Conservation (phyloP, 2,113 vertebrate species). For the Porphyrio hochstetteri region DNA sequence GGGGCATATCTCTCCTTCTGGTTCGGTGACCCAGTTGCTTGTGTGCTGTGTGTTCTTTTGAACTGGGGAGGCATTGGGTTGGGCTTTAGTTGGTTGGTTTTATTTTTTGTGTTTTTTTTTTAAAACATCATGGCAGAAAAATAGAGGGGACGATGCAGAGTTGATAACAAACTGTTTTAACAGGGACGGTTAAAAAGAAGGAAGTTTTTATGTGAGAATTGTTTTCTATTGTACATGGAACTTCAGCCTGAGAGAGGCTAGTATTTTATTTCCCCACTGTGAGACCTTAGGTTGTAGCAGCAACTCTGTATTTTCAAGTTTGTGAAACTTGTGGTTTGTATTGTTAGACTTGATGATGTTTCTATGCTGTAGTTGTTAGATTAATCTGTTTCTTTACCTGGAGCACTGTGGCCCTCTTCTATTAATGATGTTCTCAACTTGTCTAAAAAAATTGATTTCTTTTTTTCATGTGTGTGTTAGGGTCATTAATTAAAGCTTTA, state of each 20-base stretch:
- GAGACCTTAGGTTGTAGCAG: background rate
- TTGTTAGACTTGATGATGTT: background rate
- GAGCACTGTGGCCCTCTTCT: accelerated
- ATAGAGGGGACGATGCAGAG: background rate
- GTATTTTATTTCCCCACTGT: background rate
- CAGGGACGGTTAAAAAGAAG: background rate
- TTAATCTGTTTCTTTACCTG: background rate
- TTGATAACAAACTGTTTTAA: background rate
- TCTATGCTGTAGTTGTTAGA: background rate
- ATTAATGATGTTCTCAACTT: background rate
- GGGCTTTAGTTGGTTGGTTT: no score
- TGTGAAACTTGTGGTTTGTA: background rate
- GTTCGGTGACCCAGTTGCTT: background rate
- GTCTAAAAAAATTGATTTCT: background rate
- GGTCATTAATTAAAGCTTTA: background rate
- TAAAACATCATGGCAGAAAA: background rate
- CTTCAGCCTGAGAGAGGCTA: background rate
- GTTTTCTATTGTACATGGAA: background rate
- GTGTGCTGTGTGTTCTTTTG: background rate
- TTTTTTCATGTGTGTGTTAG: background rate
- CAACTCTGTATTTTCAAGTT: background rate
- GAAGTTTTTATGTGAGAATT: background rate
- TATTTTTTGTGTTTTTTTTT: background rate
- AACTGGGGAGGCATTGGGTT: background rate
- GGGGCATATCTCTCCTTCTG: background rate